Evolutionary conservation across 2,888 invertebrate genomes (phyloP), one percentile per base, ranked within the genome.

Genomic region (Empis livida): DNA sequence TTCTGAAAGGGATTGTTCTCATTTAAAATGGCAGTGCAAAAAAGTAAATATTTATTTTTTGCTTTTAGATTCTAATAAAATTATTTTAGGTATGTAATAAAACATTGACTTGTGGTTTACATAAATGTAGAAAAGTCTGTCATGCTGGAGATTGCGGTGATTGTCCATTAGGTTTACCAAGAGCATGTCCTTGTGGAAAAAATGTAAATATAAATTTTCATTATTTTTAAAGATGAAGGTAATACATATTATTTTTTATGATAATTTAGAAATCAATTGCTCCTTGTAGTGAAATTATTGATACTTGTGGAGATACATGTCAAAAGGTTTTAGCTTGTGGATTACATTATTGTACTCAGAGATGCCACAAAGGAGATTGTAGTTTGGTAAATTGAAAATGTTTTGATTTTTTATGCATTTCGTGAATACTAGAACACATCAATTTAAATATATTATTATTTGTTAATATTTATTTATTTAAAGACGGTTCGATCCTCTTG

Each of bases 101-200:
- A 60, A 61, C 62, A 11, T 76, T 84, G 49, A 69, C 75, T 2
- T 95, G 94, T 67, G 84, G 85, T 0, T 74, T 82, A 57, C 94
- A 95, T 61, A 72, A 65, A 39, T 95, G 95, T 70, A 75, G 79
- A 42, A 71, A 72, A 50, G 63, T 79, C 1, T 95, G 95, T 58
- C 94, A 95, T 65, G 59, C 63, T 1, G 83, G 78, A 0, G 67
- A 69, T 3, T 90, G 89, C 60, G 82, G 77, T 0, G 62, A 71
- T 0, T 90, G 90, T 59, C 80, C 80, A 0, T 69, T 80, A 45
- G 78, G 82, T 5, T 79, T 82, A 31, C 73, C 76, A 38, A 75
- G 84, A 50, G 75, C 77, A 3, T 95, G 95, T 62, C 92, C 94
- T 0, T 95, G 94, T 68, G 92, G 92, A 1, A 91, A 93, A 57